Conservation (phyloP, 2,888 invertebrate genomes). For the Trichopoda pennipes region DNA sequence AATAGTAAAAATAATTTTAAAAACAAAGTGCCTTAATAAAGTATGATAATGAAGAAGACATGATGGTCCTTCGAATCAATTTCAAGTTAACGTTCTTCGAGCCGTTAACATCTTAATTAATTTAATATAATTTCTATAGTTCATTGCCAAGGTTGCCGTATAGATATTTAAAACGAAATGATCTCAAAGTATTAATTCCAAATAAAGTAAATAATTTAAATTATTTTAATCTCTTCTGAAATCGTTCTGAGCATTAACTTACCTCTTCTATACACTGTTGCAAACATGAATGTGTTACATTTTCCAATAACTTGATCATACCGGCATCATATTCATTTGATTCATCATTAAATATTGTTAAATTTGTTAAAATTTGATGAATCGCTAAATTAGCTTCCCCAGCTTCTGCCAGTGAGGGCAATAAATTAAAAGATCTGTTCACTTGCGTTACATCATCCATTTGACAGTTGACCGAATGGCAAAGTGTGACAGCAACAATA, state of each 20-base stretch:
- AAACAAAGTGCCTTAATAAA: no score
- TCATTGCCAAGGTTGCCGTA: no score
- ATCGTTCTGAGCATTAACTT: neutral
- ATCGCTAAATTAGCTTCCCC: constrained; percentile 29
- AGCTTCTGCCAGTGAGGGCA: neutral
- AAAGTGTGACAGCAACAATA: constrained; percentile 27
- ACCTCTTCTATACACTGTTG: constrained; percentile 63
- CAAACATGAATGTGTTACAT: constrained; percentile 60
- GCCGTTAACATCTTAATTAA: neutral
- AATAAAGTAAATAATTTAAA: no score
- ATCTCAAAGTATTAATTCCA: no score
- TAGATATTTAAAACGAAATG: no score
- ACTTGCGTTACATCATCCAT: neutral
- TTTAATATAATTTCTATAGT: no score
- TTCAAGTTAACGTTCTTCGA: no score
- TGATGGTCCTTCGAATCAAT: no score
- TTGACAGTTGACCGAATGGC: constrained; percentile 20
- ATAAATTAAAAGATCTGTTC: neutral
- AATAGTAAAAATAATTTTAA: no score
- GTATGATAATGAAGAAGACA: no score
- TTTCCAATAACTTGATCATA: constrained; percentile 46
- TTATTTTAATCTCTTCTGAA: neutral
- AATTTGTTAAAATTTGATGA: constrained; percentile 51
- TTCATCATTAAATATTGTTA: constrained; percentile 58
- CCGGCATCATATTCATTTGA: constrained; percentile 52